These are phyloP conservation scores for Lapara coniferarum DNA, from an alignment of 2,888 invertebrate species.

Conservation along the genomic window DNA sequence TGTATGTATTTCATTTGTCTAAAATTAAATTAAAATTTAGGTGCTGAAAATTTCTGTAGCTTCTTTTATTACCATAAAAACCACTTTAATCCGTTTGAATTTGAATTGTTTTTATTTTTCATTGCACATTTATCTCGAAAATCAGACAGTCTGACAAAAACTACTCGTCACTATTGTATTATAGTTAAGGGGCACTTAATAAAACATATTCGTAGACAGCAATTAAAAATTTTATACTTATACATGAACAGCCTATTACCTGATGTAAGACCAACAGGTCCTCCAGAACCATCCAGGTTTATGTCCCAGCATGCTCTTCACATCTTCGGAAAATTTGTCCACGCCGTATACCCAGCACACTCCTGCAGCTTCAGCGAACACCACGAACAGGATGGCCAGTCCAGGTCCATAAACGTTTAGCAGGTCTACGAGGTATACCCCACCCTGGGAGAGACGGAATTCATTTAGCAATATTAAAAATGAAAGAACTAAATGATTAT, in stretches of 20 bases:
- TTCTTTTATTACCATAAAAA: too few species aligned
- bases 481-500: too few species aligned
- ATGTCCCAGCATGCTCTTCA: conserved; percentile 92
- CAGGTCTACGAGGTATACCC: conserved; percentile 93
- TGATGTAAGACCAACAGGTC: conserved; percentile 92
- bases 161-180: too few species aligned
- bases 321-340: conserved; percentile 90
- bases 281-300: conserved; percentile 91
- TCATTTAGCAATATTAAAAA: too few species aligned
- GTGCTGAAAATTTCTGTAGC: background rate
- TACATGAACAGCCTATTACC: conserved; percentile 46
- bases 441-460: conserved; percentile 85
- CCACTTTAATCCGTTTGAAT: too few species aligned
- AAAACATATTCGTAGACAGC: too few species aligned
- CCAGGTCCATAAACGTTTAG: conserved; percentile 95
- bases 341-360: conserved; percentile 96
- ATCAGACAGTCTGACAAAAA: too few species aligned
- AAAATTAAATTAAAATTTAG: background rate
- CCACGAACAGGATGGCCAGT: conserved; percentile 93
- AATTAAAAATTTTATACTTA: background rate
- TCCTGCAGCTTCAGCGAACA: conserved; percentile 95
- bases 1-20: background rate
- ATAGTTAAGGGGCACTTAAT: too few species aligned
- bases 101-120: too few species aligned
- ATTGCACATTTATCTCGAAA: too few species aligned